These are phyloP conservation scores for Oscheius sp. DNA, from an alignment of 2,888 invertebrate species.

Conservation along the genomic window DNA sequence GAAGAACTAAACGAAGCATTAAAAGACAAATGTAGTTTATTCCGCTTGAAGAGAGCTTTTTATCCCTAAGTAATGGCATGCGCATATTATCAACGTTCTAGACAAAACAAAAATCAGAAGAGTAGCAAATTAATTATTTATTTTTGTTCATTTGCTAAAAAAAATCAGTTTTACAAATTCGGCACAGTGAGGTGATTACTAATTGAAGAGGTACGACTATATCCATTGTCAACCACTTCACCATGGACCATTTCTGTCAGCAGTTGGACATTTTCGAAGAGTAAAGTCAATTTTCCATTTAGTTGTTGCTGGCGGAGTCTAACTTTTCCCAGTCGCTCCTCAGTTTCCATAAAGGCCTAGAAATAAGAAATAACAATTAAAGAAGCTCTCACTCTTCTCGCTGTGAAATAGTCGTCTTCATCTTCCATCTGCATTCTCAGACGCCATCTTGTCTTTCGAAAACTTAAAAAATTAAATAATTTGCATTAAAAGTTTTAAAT, in stretches of 20 bases:
- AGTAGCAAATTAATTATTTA: background rate
- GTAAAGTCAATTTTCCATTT: constrained; percentile 44
- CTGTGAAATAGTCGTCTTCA: constrained; percentile 65
- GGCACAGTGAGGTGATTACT: constrained; percentile 19
- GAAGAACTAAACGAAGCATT: background rate
- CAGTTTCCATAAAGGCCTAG: constrained; percentile 64
- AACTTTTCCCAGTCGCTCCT: constrained; percentile 59
- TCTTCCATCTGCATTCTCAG: constrained; percentile 60
- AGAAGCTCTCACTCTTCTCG: constrained; percentile 42
- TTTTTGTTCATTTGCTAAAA: background rate
- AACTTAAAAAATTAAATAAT: constrained; percentile 39
- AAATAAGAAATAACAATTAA: background rate
- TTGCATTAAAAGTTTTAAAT: constrained; percentile 4
- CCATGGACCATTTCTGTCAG: constrained; percentile 45
- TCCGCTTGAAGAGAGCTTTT: background rate
- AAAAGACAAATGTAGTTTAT: background rate
- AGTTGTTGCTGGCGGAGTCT: constrained; percentile 53
- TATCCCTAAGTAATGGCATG: background rate
- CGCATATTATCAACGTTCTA: no score
- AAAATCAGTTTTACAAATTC: background rate
- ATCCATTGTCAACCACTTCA: background rate
- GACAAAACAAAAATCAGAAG: background rate
- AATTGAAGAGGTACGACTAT: constrained; percentile 8
- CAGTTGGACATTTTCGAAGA: constrained; percentile 53
- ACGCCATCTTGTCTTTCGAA: constrained; percentile 61